Percentiles rank a stretch among this genome's conserved stretches.
phyloP scores from a whole-genome alignment of 2,888 invertebrate species.

The Hirtodrosophila histrioides region DNA sequence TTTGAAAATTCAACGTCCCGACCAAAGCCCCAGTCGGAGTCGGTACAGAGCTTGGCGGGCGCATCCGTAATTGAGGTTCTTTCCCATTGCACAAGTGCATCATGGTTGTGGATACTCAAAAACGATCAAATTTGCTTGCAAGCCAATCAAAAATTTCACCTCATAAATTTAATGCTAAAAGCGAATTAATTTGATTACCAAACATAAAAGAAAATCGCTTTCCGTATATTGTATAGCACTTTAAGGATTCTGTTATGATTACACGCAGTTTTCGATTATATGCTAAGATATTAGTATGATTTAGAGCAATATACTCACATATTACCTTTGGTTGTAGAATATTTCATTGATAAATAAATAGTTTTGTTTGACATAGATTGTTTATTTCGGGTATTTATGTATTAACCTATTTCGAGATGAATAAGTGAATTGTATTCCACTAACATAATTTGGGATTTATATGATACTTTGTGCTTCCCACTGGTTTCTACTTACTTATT shows the following conservation, averaged over 20 bases:
- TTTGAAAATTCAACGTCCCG: slow-evolving; percentile 49
- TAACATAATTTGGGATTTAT: too few species aligned
- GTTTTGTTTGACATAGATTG: too few species aligned
- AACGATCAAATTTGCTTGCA: slow-evolving; percentile 27
- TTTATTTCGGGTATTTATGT: too few species aligned
- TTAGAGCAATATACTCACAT: too few species aligned
- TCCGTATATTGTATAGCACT: slow-evolving; percentile 27
- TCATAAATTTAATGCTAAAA: slow-evolving; percentile 30
- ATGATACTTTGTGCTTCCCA: too few species aligned
- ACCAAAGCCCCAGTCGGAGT: slow-evolving; percentile 28
- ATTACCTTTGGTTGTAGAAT: too few species aligned
- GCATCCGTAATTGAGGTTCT: slow-evolving; percentile 49
- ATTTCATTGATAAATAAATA: too few species aligned
- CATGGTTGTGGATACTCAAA: slow-evolving; percentile 16
- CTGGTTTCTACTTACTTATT: too few species aligned
- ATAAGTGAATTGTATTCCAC: too few species aligned
- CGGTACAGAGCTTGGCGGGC: slow-evolving; percentile 13
- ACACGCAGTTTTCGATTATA: slow-evolving; percentile 6
- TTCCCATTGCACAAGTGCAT: slow-evolving; percentile 18
- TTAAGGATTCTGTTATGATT: slow-evolving; percentile 13
- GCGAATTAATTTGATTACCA: slow-evolving; percentile 44
- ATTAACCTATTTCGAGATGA: too few species aligned
- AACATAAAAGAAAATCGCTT: slow-evolving; percentile 36
- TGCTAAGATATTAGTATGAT: too few species aligned
- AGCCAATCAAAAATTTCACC: slow-evolving; percentile 35